phyloP scores from a whole-genome alignment of 2,113 vertebrate species.

The Tenrec ecaudatus region DNA sequence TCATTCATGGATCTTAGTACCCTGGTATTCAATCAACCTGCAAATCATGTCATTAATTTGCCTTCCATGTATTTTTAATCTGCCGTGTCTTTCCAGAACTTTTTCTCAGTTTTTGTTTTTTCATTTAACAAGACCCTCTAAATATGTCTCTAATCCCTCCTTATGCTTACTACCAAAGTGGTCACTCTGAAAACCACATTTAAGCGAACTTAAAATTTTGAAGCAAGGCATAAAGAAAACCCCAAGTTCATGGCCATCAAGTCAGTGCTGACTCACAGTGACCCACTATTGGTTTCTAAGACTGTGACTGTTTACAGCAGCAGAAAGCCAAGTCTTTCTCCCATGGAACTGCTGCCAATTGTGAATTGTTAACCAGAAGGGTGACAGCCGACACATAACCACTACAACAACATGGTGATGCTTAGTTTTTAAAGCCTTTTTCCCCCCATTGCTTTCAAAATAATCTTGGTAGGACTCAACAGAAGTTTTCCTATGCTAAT shows the following conservation, averaged over 20 bases:
- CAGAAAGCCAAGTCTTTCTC: too few relatives aligned
- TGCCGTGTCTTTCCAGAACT: neutral
- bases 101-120: neutral
- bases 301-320: too few relatives aligned
- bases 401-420: too few relatives aligned
- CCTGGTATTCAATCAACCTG: neutral
- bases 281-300: too few relatives aligned
- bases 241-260: too few relatives aligned
- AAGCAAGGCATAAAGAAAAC: neutral
- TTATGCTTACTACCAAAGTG: neutral
- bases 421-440: neutral
- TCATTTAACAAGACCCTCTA: neutral
- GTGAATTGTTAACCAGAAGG: too few relatives aligned
- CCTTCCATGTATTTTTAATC: conserved; percentile 5
- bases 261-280: too few relatives aligned
- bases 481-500: neutral
- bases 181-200: conserved; percentile 32
- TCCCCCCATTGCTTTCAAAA: neutral
- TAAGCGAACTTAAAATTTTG: neutral
- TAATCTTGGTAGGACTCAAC: conserved; percentile 33
- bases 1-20: neutral
- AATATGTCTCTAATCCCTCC: neutral
- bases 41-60: neutral
- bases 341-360: too few relatives aligned
- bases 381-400: too few relatives aligned